Evolutionary conservation across 2,888 invertebrate species (phyloP).

Genomic region (Tupiocoris notatus): DNA sequence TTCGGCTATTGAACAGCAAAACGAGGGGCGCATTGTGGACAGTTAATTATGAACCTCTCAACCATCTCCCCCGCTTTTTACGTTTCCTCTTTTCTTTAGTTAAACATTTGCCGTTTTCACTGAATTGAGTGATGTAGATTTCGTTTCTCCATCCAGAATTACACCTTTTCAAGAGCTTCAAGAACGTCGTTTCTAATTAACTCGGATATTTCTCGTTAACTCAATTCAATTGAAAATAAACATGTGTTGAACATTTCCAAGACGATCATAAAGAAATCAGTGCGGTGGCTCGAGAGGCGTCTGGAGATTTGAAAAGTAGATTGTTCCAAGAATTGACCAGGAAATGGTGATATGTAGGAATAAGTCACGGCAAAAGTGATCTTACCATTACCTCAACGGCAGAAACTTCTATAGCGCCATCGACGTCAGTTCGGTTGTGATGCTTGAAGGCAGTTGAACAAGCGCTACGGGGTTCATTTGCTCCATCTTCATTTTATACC

Average conservation of each 20-base stretch:
- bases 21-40: conserved; percentile 7
- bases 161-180: neutral
- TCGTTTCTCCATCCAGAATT: neutral
- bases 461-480: too few species aligned
- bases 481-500: too few species aligned
- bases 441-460: too few species aligned
- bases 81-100: neutral
- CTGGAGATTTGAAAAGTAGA: too few species aligned
- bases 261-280: too few species aligned
- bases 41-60: conserved; percentile 18
- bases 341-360: too few species aligned
- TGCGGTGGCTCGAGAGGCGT: too few species aligned
- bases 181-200: neutral
- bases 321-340: too few species aligned
- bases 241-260: neutral
- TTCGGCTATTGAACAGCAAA: neutral
- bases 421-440: too few species aligned
- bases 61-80: neutral
- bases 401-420: too few species aligned
- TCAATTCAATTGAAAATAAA: neutral
- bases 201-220: neutral
- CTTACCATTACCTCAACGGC: too few species aligned
- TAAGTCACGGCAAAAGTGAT: too few species aligned
- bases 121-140: neutral
- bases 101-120: neutral